Evolutionary conservation across 1,140 invertebrate species (phyloP).

Genomic region (Cyphomyrmex costatus): DNA sequence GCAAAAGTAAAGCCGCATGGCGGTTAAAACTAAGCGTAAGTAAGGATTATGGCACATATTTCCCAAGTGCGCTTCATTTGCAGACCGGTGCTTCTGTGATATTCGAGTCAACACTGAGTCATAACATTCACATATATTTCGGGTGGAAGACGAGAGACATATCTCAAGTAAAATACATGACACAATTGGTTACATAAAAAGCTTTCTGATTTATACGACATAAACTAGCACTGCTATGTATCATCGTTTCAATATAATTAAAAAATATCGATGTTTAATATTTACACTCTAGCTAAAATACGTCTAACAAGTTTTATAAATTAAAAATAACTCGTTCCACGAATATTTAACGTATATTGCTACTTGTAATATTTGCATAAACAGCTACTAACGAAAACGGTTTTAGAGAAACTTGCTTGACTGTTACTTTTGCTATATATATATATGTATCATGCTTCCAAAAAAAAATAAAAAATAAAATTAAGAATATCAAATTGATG

Average conservation of each 20-base stretch:
- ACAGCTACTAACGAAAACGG: not conserved
- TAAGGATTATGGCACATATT: constrained; percentile 38
- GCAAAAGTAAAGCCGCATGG: constrained; percentile 38
- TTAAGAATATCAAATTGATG: not conserved
- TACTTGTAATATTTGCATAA: not conserved
- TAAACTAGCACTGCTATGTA: constrained; percentile 19
- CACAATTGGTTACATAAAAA: constrained; percentile 33
- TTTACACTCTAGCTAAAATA: constrained; percentile 1
- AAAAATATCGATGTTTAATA: constrained; percentile 3
- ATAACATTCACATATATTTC: constrained; percentile 35
- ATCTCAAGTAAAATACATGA: constrained; percentile 21
- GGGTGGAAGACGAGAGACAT: constrained; percentile 13
- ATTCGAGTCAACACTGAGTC: constrained; percentile 44
- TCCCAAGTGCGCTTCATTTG: constrained; percentile 40
- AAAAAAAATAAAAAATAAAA: constrained; percentile 53
- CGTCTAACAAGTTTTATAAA: constrained; percentile 16
- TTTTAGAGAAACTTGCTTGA: constrained; percentile 24
- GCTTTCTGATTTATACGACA: constrained; percentile 17
- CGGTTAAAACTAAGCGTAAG: constrained; percentile 65
- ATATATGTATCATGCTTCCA: constrained; percentile 74
- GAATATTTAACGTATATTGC: constrained; percentile 7
- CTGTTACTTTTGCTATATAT: constrained; percentile 42
- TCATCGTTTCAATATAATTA: constrained; percentile 14
- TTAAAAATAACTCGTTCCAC: not conserved
- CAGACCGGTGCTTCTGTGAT: constrained; percentile 44